Base-by-base conservation (phyloP, 2,797 vertebrate genomes). In the Cynodonichthys magdalenae region DNA sequence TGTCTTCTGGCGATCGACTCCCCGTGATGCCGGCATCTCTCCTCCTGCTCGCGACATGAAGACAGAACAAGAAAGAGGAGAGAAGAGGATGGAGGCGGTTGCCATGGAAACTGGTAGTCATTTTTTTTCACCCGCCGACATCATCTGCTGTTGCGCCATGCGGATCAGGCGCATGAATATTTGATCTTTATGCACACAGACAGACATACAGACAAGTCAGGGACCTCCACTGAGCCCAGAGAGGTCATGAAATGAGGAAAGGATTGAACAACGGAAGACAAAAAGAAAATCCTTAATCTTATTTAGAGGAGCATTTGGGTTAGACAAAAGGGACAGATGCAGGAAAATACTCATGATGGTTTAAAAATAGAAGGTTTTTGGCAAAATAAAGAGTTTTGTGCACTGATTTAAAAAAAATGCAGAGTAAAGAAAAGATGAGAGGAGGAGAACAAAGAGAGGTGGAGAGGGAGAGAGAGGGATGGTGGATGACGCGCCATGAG, bases 41-140 rank as follows among this genome's bases (percentile, higher is more conserved):
- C 31, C 52, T 39, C 48, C 11, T 15, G 58, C 46, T 61, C 53
- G 57, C 60, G 65, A 70, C 68, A 63, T 72, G 73, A 12, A 12
- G 24, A 60, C 81, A 56, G 58, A 82, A 77, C 63, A 47, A 50
- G 56, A 53, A 42, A 73, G 20, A 41, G 68, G 64, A 42, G 12
- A 31, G 62, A 39, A 52, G 27, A 11, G 77, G 81, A 82, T 80
- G 80, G 74, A 57, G 79, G 65, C 61, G 73, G 92, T 92, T 89
- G 70, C 87, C 86, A 92, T 92, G 87, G 91, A 89, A 92, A 92
- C 91, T 87, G 85, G 49, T 67, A 87, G 87, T 85, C 82, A 84
- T 83, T 84, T 34, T 34, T 34, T 34, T 34, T 8, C 71, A 60
- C 75, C 49, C 29, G 59, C 76, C 79, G 56, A 85, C 86, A 85